A percentile compares a stretch with the other conserved stretches of the same genome.
Evolutionary conservation across 2,797 vertebrate species (phyloP).

Genomic region (Cynopterus sphinx): DNA sequence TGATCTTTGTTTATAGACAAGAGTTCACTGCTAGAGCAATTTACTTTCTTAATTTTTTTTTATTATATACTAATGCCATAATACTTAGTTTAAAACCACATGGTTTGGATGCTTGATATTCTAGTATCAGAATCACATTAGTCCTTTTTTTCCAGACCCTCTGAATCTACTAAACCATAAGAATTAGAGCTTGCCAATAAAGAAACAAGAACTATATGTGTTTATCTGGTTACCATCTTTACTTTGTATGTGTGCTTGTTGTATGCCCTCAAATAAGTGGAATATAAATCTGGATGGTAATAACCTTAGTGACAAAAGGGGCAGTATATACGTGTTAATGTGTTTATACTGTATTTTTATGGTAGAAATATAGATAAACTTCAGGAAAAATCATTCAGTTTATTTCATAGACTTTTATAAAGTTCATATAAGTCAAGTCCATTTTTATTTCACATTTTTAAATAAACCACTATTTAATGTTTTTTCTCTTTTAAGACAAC

Average conservation of each 20-base stretch:
- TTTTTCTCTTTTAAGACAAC: background rate
- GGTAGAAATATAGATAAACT: background rate
- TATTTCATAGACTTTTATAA: background rate
- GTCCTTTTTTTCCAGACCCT: background rate
- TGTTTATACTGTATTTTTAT: background rate
- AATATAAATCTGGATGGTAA: background rate
- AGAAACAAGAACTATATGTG: background rate
- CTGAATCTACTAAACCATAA: background rate
- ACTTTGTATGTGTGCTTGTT: background rate
- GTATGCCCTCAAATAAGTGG: background rate
- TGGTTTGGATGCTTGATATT: background rate
- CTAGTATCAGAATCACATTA: background rate
- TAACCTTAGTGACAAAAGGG: background rate
- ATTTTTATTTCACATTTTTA: constrained; percentile 9
- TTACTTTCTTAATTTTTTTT: background rate
- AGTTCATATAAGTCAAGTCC: background rate
- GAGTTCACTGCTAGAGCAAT: background rate
- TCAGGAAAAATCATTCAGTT: background rate
- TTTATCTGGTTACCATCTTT: background rate
- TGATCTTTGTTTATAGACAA: background rate
- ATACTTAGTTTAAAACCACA: background rate
- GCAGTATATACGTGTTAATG: background rate
- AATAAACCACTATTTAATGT: background rate
- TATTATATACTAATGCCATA: background rate
- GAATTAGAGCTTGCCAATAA: background rate